phyloP scores from a whole-genome alignment of 2,797 vertebrate species.

The Manis javanica region DNA sequence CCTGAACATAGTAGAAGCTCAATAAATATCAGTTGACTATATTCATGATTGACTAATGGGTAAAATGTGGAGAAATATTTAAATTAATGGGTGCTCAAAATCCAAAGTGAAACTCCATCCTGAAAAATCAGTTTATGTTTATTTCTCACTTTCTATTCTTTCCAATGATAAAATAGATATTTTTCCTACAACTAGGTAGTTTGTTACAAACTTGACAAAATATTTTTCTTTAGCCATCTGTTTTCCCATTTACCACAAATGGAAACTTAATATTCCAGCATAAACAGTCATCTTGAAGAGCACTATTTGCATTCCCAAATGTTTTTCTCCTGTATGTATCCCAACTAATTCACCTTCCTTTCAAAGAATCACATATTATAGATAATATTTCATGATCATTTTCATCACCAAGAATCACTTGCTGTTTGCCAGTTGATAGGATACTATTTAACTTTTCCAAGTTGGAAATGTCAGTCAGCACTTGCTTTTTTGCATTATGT shows the following conservation, averaged over 20 bases:
- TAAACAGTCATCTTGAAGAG: conserved; percentile 70
- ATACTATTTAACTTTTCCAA: conserved; percentile 76
- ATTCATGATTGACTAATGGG: not conserved
- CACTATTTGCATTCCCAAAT: conserved; percentile 70
- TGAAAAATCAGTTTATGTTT: conserved; percentile 52
- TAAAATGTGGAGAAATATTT: not conserved
- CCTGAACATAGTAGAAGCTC: not conserved
- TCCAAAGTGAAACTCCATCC: not conserved
- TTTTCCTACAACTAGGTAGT: conserved; percentile 61
- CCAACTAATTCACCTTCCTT: conserved; percentile 74
- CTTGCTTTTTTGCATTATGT: conserved; percentile 60
- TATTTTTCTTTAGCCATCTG: conserved; percentile 75
- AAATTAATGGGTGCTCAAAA: not conserved
- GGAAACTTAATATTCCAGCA: conserved; percentile 64
- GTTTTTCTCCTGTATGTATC: conserved; percentile 31
- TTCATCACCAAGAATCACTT: conserved; percentile 63
- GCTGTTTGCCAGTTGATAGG: conserved; percentile 60
- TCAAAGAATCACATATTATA: conserved; percentile 47
- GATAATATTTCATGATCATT: conserved; percentile 67
- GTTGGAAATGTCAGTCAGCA: conserved; percentile 70
- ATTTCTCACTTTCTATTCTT: conserved; percentile 57
- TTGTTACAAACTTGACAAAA: conserved; percentile 74
- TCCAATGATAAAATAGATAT: conserved; percentile 29
- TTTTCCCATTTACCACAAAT: conserved; percentile 65
- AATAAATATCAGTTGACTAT: not conserved